Conservation (phyloP, 2,113 vertebrate genomes). For the Mormoops blainvillei region DNA sequence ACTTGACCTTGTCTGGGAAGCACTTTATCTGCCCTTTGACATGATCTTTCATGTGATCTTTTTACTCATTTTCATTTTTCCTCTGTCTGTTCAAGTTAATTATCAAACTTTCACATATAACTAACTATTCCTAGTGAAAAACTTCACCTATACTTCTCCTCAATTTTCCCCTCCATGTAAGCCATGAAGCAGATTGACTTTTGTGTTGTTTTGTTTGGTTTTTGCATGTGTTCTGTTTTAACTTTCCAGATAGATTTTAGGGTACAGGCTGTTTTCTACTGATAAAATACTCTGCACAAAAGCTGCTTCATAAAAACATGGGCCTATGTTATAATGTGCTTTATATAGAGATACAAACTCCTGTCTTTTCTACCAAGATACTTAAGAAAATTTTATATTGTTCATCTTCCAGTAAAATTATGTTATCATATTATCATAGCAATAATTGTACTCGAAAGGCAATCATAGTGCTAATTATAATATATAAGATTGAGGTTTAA, state of each 20-base stretch:
- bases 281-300: neutral
- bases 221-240: neutral
- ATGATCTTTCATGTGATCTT: neutral
- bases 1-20: too few relatives aligned
- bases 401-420: neutral
- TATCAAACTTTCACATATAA: neutral
- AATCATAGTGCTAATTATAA: neutral
- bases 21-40: too few relatives aligned
- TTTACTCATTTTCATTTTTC: neutral
- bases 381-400: neutral
- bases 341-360: neutral
- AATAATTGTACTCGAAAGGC: neutral
- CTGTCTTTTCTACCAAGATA: neutral
- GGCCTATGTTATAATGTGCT: neutral
- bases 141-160: neutral
- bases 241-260: neutral
- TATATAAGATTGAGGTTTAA: neutral
- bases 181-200: neutral
- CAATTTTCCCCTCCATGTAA: neutral
- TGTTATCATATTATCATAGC: neutral
- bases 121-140: neutral
- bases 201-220: neutral
- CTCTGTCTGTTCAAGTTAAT: neutral
- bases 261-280: neutral
- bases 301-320: neutral